phyloP scores from a whole-genome alignment of 1,140 invertebrate species.

The Orius insidiosus region DNA sequence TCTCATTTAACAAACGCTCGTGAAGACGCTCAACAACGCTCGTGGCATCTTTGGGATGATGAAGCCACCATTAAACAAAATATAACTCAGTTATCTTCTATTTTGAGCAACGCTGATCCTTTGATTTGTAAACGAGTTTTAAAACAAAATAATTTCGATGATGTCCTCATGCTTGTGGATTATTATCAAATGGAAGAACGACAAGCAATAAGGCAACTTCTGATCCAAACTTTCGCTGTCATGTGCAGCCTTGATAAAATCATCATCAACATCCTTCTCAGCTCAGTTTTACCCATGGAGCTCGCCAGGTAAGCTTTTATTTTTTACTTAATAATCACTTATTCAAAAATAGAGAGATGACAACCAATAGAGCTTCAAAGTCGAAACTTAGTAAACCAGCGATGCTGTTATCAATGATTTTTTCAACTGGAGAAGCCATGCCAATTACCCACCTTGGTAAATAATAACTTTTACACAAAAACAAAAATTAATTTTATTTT shows the following conservation, averaged over 20 bases:
- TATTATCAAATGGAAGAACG: constrained; percentile 88
- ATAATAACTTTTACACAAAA: constrained; percentile 12
- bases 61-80: constrained; percentile 68
- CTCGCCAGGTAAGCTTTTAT: constrained; percentile 40
- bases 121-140: constrained; percentile 61
- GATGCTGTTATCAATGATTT: constrained; percentile 62
- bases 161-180: constrained; percentile 57
- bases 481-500: constrained; percentile 22
- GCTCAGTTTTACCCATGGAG: constrained; percentile 73
- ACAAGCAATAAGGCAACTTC: constrained; percentile 58
- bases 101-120: constrained; percentile 74
- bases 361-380: too few relatives aligned
- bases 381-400: constrained; percentile 52
- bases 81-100: constrained; percentile 64
- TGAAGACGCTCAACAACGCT: constrained; percentile 82
- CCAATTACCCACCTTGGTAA: constrained; percentile 63
- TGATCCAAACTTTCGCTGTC: constrained; percentile 68
- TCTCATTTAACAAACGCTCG: constrained; percentile 67
- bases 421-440: constrained; percentile 75
- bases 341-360: too few relatives aligned
- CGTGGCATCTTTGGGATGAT: constrained; percentile 86
- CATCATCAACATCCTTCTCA: constrained; percentile 60
- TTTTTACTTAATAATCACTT: too few relatives aligned
- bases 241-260: constrained; percentile 68
- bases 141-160: constrained; percentile 53